Base-by-base conservation (phyloP, 2,113 vertebrate species). In the Egretta garzetta region DNA sequence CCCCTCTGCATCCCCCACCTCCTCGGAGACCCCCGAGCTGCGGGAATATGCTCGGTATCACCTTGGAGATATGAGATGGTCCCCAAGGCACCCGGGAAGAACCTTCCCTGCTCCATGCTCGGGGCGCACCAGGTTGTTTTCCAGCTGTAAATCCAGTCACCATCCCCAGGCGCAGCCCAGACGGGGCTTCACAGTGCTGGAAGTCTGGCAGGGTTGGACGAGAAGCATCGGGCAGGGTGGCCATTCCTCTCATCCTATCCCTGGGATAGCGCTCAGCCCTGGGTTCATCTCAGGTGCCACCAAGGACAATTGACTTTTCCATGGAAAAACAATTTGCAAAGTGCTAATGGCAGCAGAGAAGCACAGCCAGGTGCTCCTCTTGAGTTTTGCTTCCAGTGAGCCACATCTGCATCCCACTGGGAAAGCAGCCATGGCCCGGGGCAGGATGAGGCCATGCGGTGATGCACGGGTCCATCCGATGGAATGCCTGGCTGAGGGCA, bases 21-120 rank as follows among this genome's bases (percentile, higher is more conserved):
- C 64, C 80, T n/a, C 1, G 2, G 60, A 30, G 39, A 30, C 21
- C 19, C 33, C 68, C 1, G 3, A 9, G 55, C 53, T 55, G 70
- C 3, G 1, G 59, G 66, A 68, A 14, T 53, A 21, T 35, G 94
- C 43, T 94, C 1, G 0, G 33, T 28, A 41, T 43, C 80, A 30
- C 35, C 80, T 62, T 27, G 93, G 84, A 58, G 66, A 82, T 53
- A 26, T 6, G 20, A 53, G 14, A 23, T 1, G 5, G 30, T 80
- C 52, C 39, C 53, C 66, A 43, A 27, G 59, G 19, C 4, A 3
- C 28, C 62, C 32, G n/a, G 53, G 9, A 55, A 67, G 39, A 50
- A 53, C 32, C 35, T 67, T 83, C 43, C 60, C 33, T 0, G 4
- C 55, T 11, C 52, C 0, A 0, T 37, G 88, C 30, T 62, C 0